Evolutionary conservation across 2,797 vertebrate genomes (phyloP).

Genomic region (Xerus rutilus): DNA sequence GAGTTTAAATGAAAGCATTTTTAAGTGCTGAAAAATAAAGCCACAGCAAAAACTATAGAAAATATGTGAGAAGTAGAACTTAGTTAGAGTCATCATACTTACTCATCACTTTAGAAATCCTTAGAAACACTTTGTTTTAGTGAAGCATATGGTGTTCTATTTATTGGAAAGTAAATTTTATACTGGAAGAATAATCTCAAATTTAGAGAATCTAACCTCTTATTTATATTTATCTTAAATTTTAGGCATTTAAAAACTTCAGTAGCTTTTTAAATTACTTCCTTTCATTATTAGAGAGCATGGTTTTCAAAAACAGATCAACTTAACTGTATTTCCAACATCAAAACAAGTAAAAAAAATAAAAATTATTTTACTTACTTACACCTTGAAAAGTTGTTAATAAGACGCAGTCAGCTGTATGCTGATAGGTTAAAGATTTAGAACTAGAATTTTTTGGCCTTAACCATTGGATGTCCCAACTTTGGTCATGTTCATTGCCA

Average conservation of each 20-base stretch:
- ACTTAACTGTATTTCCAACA: neutral
- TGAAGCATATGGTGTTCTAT: constrained; percentile 22
- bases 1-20: constrained; percentile 37
- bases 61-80: neutral
- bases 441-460: neutral
- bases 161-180: constrained; percentile 50
- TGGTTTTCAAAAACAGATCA: neutral
- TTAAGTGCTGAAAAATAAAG: neutral
- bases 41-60: constrained; percentile 32
- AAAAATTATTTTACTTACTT: constrained; percentile 4
- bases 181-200: constrained; percentile 26
- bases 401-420: neutral
- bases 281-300: neutral
- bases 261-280: neutral
- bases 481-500: neutral
- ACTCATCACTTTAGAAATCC: constrained; percentile 31
- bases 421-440: neutral
- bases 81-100: neutral
- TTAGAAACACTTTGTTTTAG: constrained; percentile 60
- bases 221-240: constrained; percentile 33
- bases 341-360: constrained; percentile 19
- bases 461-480: neutral
- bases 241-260: neutral
- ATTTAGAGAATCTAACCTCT: constrained; percentile 12
- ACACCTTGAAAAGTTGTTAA: constrained; percentile 16